These are phyloP conservation scores for Ochropleura plecta DNA, from an alignment of 2,888 invertebrate species.

Conservation along the genomic window DNA sequence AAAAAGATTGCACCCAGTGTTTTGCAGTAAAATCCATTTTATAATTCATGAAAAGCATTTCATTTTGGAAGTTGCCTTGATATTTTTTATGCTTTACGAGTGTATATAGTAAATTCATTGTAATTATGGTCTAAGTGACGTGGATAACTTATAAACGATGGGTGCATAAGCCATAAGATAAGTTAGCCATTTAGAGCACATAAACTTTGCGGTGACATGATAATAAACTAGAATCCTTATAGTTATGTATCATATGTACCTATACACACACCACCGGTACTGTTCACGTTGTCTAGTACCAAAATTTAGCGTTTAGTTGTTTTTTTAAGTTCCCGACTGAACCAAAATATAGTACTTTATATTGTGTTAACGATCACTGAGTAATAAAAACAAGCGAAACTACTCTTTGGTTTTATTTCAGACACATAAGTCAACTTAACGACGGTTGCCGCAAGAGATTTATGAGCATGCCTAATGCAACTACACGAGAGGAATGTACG, in stretches of 20 bases:
- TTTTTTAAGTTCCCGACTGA: conserved; percentile 90
- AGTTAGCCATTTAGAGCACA: conserved; percentile 78
- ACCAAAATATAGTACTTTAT: conserved; percentile 89
- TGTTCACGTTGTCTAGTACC: conserved; percentile 83
- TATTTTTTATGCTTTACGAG: conserved; percentile 58
- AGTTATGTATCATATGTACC: conserved; percentile 69
- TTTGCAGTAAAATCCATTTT: conserved; percentile 68
- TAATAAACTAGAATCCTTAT: conserved; percentile 65
- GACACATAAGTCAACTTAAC: conserved; percentile 58
- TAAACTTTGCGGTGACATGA: conserved; percentile 69
- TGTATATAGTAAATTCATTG: conserved; percentile 62
- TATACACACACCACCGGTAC: conserved; percentile 73
- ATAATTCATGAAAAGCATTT: conserved; percentile 42
- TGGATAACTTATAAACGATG: conserved; percentile 72
- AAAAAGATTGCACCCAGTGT: conserved; percentile 76
- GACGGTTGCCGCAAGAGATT: conserved; percentile 48
- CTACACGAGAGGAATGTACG: conserved; percentile 62
- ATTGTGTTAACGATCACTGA: conserved; percentile 86
- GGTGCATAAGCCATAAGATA: conserved; percentile 82
- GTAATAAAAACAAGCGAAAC: conserved; percentile 83
- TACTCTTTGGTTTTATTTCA: conserved; percentile 67
- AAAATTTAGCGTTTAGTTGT: conserved; percentile 86
- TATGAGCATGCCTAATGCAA: conserved; percentile 60
- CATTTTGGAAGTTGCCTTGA: conserved; percentile 41
- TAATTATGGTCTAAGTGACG: conserved; percentile 54